Base-by-base conservation (phyloP, 2,888 invertebrate genomes). In the Coenonympha arcania region DNA sequence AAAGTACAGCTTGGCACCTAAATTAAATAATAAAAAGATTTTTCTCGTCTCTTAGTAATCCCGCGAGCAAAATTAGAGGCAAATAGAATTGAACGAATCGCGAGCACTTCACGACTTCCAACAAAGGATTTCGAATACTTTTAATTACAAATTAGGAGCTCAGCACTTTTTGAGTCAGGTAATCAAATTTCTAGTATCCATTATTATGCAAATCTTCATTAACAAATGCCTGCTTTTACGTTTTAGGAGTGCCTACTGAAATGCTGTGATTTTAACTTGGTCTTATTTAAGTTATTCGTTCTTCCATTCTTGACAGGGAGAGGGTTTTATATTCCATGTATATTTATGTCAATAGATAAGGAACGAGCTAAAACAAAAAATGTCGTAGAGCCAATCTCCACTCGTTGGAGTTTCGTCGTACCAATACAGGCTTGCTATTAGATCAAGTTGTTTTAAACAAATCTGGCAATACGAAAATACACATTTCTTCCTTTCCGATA, bases 191-290 rank as follows among this genome's bases (percentile, higher is more conserved):
- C 72, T 73, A 66, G 53, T 65, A 62, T 66, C 66, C 71, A 73
- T 76, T 71, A 76, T 71, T 79, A 82, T 82, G 80, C 76, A 81
- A 83, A 82, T 74, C 75, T 58, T 54, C 55, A 56, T 60, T 59
- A 53, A 54, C 46, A 47, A 52, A 28, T 43, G 50, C 22, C 44
- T 41, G 36, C 22, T 47, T 48, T 51, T 40, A 47, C 50, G n/a
- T n/a, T n/a, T n/a, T n/a, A n/a, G n/a, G n/a, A n/a, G 42, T 28
- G 50, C 44, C 50, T 45, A 54, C 34, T 31, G 36, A 48, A 48
- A 40, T 41, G 11, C 34, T 40, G 31, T 48, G 48, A 45, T 51
- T 54, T 50, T 36, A 47, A 43, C 22, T 18, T 16, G n/a, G 37
- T 6, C 46, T 24, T 16, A 46, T 19, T 54, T 50, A 2, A 50